Evolutionary conservation across 2,888 invertebrate species (phyloP).

Genomic region (Spisula subtruncata): DNA sequence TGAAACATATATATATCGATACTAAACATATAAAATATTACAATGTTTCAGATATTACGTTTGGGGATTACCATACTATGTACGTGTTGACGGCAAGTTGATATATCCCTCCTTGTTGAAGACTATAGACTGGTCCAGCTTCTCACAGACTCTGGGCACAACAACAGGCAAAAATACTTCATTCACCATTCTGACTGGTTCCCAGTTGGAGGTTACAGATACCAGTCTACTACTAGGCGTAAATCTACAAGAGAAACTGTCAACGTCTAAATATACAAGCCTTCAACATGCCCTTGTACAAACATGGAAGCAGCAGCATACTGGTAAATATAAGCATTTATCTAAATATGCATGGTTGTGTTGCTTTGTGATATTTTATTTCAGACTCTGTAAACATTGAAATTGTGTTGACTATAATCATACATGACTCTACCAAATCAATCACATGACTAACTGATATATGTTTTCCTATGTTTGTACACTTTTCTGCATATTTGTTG

Average conservation of each 20-base stretch:
- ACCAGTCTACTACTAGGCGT: constrained; percentile 60
- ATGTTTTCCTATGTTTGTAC: no score
- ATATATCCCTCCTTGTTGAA: constrained; percentile 51
- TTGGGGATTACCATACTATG: constrained; percentile 73
- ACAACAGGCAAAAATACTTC: constrained; percentile 53
- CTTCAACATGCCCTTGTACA: constrained; percentile 65
- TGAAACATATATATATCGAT: no score
- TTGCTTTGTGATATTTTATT: background rate
- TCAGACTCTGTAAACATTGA: no score
- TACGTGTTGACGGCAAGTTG: constrained; percentile 67
- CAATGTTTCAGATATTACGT: constrained; percentile 47
- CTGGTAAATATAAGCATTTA: constrained; percentile 54
- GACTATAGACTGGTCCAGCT: constrained; percentile 59
- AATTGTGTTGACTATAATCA: no score
- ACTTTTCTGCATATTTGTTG: no score
- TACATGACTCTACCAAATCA: no score
- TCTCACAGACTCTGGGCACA: constrained; percentile 56
- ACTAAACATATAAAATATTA: no score
- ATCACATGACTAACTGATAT: no score
- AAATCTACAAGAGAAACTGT: constrained; percentile 69
- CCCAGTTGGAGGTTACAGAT: constrained; percentile 46
- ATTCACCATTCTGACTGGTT: constrained; percentile 54
- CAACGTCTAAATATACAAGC: constrained; percentile 57
- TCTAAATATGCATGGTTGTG: background rate
- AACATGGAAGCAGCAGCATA: constrained; percentile 70